Evolutionary conservation across 2,113 vertebrate genomes (phyloP).

Genomic region (Clinocottus analis): DNA sequence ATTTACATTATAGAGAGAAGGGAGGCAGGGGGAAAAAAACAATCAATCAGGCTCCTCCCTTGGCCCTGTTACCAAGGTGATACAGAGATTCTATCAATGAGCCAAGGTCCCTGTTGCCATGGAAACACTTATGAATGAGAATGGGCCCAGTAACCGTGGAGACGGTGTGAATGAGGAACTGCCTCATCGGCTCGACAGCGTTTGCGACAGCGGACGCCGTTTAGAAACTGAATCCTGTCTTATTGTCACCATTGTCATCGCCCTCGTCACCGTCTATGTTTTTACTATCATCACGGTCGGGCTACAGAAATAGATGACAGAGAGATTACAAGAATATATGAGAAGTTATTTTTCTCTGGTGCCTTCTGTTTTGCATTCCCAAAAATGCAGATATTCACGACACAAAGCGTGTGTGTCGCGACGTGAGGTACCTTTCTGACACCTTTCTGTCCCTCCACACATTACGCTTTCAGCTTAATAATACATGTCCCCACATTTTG

Average conservation of each 20-base stretch:
- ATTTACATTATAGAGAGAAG: conserved; percentile 53
- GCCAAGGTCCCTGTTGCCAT: conserved; percentile 85
- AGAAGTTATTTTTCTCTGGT: neutral
- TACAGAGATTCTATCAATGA: conserved; percentile 91
- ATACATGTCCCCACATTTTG: conserved; percentile 7
- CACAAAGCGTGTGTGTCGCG: neutral
- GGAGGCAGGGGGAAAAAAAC: neutral
- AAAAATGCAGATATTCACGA: neutral
- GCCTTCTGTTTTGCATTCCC: neutral
- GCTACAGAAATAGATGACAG: neutral
- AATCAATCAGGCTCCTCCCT: conserved; percentile 79
- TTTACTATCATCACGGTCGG: neutral
- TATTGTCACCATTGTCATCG: neutral
- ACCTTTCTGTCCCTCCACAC: neutral
- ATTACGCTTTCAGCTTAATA: neutral
- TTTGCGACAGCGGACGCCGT: conserved; percentile 74
- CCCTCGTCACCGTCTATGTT: neutral
- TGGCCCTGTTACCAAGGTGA: conserved; percentile 78
- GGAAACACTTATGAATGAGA: conserved; percentile 94
- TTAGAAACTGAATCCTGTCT: conserved; percentile 39
- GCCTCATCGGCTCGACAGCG: conserved; percentile 81
- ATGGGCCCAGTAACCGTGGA: conserved; percentile 88
- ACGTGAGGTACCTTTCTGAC: neutral
- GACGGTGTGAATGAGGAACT: conserved; percentile 89
- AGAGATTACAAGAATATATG: neutral